Base-by-base conservation (phyloP, 2,797 vertebrate genomes). In the Brotogeris chrysoptera region DNA sequence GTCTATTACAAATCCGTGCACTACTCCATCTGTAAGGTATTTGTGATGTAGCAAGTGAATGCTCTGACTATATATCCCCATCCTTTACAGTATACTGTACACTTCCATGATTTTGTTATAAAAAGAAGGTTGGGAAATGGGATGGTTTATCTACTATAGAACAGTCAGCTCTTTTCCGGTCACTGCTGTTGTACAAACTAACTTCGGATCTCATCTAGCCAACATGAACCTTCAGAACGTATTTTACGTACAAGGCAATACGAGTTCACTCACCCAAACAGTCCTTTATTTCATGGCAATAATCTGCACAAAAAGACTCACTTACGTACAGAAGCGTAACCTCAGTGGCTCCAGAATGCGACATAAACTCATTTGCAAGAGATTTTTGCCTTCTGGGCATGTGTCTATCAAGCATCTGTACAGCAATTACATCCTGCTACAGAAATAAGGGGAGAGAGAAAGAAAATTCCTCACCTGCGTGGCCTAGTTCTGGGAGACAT, bases 401-500 rank as follows among this genome's bases (percentile, higher is more conserved):
- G 0, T 3, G 14, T 15, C 1, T 15, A 86, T 46, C 25, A 53
- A 80, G 57, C 32, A 36, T 4, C 61, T 13, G 24, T 6, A 59
- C 11, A 47, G 16, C 3, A 5, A 46, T 14, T 1, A 16, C 0
- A 4, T 28, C 41, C 25, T 66, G 38, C 34, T 66, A 76, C 46
- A 65, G 30, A 28, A 73, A 78, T 34, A 47, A 5, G 9, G 17
- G 12, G 21, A 28, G 41, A 39, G 44, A 44, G 19, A n/a, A n/a
- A 16, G 3, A 36, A 30, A 24, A 14, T 30, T 36, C 15, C 98
- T 98, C 97, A 99, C 99, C 99, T 99, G 97, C 99, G 99, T 30
- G 99, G 99, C 86, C 99, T 98, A 18, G 99, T 99, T 95, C 99
- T 98, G 92, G 99, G 98, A 71, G 99, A 99, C 99, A 99, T 99